Base-by-base conservation (phyloP, 1,140 invertebrate genomes). In the Pseudomyrmex cubaensis region DNA sequence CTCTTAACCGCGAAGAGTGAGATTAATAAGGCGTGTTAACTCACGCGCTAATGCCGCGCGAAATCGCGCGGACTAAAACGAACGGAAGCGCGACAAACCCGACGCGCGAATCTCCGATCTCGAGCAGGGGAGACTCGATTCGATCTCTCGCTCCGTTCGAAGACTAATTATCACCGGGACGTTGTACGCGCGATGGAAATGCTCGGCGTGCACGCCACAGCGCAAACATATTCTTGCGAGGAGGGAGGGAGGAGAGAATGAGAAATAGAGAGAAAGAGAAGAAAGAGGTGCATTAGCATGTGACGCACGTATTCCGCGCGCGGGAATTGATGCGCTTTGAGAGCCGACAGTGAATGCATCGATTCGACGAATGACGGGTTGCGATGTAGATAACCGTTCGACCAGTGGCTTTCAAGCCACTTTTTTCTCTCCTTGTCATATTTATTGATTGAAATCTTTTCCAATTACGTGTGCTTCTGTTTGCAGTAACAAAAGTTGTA, bases 211-310 rank as follows among this genome's bases (percentile, higher is more conserved):
- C 59, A 44, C 44, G 15, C 35, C 12, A 66, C 20, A 10, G 44
- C 8, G 10, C 46, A 20, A 46, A 59, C 48, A 15, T 50, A 61
- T 50, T 35, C 35, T 35, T 5, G 35, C 35, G 54, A 22, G 62
- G 56, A 35, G 7, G 22, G 48, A 50, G 1, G 15, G 17, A 17
- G 54, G 0, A 35, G 0, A 35, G 8, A 35, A n/a, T 10, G 0
- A 15, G n/a, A 54, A 63, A 35, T 5, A 17, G 48, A 50, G 1
- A 35, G 35, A 35, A 69, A 57, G 46, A 20, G 62, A 20, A 62
- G 56, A 35, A 72, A n/a, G 13, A 22, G 59, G 46, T 25, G 57
- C 50, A 85, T 89, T 88, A 86, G 66, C 82, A 89, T 86, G 83
- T 69, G 57, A 22, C 59, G 76, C 85, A 78, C 82, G 78, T 75